These are phyloP conservation scores for Aphrocallistes beatrix DNA, from an alignment of 37 sponge, comb jelly and placozoan genomes.

Conservation along the genomic window DNA sequence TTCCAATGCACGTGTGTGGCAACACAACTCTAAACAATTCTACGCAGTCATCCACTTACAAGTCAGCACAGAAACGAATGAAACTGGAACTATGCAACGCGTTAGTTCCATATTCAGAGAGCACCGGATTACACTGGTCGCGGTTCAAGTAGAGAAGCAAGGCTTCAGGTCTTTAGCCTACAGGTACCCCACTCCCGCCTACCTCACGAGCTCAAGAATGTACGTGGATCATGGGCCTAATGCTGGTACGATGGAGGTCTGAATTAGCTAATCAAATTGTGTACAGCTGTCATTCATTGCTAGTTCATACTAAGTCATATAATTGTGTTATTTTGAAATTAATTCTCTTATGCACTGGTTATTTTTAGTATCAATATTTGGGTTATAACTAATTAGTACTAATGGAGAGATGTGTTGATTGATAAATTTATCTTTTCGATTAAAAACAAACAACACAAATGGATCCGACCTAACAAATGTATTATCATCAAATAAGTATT, in stretches of 20 bases:
- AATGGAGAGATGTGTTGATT: too few relatives aligned
- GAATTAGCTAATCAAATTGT: too few relatives aligned
- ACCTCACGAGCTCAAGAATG: slow-evolving; percentile 46
- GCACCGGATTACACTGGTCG: slow-evolving; percentile 35
- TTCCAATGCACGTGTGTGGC: not conserved
- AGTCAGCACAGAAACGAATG: not conserved
- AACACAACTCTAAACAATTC: not conserved
- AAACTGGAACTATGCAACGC: not conserved
- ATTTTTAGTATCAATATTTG: too few relatives aligned
- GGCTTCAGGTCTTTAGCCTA: slow-evolving; percentile 24
- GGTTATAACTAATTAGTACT: too few relatives aligned
- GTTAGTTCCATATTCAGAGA: slow-evolving; percentile 38
- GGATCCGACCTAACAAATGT: too few relatives aligned
- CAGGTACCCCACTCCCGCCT: not conserved
- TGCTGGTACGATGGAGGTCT: slow-evolving; percentile 35
- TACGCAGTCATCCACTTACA: not conserved
- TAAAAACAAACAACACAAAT: too few relatives aligned
- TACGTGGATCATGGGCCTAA: slow-evolving; percentile 77
- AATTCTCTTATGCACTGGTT: too few relatives aligned
- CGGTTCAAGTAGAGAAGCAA: slow-evolving; percentile 91
- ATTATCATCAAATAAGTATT: too few relatives aligned
- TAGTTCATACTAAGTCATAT: too few relatives aligned
- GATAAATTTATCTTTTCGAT: too few relatives aligned
- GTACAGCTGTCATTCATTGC: too few relatives aligned
- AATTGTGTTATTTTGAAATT: too few relatives aligned